Conservation (phyloP, 2,888 invertebrate species). For the Raillietiella orientalis region DNA sequence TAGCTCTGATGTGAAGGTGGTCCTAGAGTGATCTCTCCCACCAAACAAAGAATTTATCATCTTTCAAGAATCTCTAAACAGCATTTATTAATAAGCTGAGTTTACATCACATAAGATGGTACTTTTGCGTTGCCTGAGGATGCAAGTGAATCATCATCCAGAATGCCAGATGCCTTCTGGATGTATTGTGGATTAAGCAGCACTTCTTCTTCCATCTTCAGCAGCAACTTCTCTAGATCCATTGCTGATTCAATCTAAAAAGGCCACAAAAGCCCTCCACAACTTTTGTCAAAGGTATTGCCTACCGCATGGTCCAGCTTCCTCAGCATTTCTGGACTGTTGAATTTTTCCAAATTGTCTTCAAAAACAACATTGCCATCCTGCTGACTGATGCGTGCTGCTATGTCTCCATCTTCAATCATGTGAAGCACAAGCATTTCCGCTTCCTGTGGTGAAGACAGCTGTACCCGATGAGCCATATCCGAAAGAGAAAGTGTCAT, state of each 20-base stretch:
- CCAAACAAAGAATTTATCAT: too few species aligned
- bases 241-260: constrained; percentile 46
- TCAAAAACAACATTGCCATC: constrained; percentile 93
- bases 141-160: constrained; percentile 9
- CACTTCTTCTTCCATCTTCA: constrained; percentile 79
- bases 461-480: constrained; percentile 59
- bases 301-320: constrained; percentile 36
- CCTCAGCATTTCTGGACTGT: constrained; percentile 55
- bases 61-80: too few species aligned
- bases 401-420: constrained; percentile 92
- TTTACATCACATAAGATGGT: constrained; percentile 7
- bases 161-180: constrained; percentile 18
- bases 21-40: too few species aligned
- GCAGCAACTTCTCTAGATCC: constrained; percentile 53
- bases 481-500: constrained; percentile 57
- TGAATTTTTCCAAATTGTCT: constrained; percentile 81
- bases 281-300: constrained; percentile 3
- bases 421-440: constrained; percentile 79
- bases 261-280: constrained; percentile 4
- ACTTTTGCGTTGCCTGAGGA: constrained; percentile 8
- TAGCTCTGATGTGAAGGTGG: too few species aligned
- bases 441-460: constrained; percentile 47
- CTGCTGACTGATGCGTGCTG: constrained; percentile 82
- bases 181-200: constrained; percentile 53
- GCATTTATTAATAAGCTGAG: too few species aligned